Conservation (phyloP, 2,797 vertebrate species). For the Ceryle rudis region DNA sequence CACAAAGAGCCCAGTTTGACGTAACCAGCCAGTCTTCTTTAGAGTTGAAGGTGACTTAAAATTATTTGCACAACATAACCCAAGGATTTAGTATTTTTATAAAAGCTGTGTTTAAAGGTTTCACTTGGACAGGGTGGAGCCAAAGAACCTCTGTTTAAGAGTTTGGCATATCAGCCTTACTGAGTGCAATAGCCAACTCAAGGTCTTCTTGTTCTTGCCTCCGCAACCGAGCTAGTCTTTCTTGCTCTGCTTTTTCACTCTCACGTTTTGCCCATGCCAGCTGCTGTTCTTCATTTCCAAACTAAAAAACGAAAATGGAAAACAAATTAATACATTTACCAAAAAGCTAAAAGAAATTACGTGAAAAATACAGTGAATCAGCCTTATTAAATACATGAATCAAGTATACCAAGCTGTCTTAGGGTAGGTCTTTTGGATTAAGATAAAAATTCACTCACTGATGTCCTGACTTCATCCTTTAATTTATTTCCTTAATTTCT, state of each 20-base stretch:
- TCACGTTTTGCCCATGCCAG: slow-evolving; percentile 98
- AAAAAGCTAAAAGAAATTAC: not conserved
- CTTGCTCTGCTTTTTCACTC: slow-evolving; percentile 94
- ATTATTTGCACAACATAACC: not conserved
- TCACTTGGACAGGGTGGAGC: not conserved
- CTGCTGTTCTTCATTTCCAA: slow-evolving; percentile 98
- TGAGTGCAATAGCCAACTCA: slow-evolving; percentile 96
- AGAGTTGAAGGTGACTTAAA: slow-evolving; percentile 4
- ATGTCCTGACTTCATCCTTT: not conserved
- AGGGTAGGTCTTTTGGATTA: not conserved
- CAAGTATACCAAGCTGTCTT: not conserved
- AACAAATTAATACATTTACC: not conserved
- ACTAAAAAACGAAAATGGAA: slow-evolving; percentile 77
- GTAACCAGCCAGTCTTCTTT: not conserved
- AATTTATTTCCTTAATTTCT: not conserved
- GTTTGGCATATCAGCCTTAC: slow-evolving; percentile 97
- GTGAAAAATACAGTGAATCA: not conserved
- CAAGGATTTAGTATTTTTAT: not conserved
- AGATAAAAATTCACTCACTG: not conserved
- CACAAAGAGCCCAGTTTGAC: not conserved
- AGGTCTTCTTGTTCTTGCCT: slow-evolving; percentile 97
- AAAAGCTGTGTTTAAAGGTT: slow-evolving; percentile 11
- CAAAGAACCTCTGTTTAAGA: slow-evolving; percentile 77
- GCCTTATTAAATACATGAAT: not conserved
- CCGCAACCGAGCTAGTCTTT: slow-evolving; percentile 91